phyloP scores from a whole-genome alignment of 2,888 invertebrate species.

The Calameuta idolon region DNA sequence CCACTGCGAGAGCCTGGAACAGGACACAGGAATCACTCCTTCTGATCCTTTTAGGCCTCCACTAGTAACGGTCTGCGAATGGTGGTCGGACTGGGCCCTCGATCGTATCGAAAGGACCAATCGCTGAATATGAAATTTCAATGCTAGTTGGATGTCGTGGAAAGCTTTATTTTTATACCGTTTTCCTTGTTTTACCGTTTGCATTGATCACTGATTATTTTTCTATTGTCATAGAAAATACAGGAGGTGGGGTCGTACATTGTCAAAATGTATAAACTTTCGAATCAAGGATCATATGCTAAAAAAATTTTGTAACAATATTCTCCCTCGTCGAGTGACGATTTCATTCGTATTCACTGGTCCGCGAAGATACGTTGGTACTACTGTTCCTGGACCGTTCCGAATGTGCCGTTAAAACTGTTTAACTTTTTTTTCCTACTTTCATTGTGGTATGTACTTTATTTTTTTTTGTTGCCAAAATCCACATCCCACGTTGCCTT shows the following conservation, averaged over 20 bases:
- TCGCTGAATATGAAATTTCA: neutral
- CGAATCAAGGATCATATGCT: neutral
- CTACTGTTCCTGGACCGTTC: neutral
- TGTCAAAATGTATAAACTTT: neutral
- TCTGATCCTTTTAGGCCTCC: slow-evolving; percentile 2
- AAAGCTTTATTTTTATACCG: neutral
- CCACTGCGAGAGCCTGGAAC: slow-evolving; percentile 9
- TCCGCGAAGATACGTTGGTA: neutral
- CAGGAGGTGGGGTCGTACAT: neutral
- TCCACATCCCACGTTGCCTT: slow-evolving; percentile 25
- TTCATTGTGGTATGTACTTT: neutral
- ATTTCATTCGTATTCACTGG: neutral
- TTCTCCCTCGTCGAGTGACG: neutral
- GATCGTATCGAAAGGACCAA: neutral
- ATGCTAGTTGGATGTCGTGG: neutral
- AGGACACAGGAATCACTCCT: neutral
- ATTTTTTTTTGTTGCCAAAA: neutral
- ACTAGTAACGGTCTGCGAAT: neutral
- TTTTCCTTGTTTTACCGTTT: neutral
- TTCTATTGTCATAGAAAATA: neutral
- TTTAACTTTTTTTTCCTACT: neutral
- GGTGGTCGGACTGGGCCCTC: neutral
- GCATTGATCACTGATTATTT: neutral
- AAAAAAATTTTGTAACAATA: neutral
- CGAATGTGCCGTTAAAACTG: neutral